A percentile compares a stretch with the other conserved stretches of the same genome.
These are phyloP conservation scores for Urosaurus nigricauda DNA, from an alignment of 2,797 vertebrate genomes.

Conservation along the genomic window DNA sequence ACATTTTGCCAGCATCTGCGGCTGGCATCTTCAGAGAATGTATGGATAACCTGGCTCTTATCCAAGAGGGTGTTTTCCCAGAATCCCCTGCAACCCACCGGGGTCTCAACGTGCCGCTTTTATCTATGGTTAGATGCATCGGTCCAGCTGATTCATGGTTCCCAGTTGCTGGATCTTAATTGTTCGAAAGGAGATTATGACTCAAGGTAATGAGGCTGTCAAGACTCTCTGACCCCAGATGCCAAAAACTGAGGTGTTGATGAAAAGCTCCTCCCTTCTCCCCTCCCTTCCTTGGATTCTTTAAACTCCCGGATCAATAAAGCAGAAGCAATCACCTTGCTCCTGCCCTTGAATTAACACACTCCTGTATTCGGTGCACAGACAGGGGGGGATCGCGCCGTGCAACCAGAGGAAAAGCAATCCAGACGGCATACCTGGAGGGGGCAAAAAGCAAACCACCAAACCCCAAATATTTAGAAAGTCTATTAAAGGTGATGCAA, in stretches of 20 bases:
- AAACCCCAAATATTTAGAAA: too few relatives aligned
- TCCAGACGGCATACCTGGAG: constrained; percentile 37
- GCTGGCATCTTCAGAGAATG: too few relatives aligned
- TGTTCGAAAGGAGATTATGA: neutral
- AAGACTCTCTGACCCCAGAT: neutral
- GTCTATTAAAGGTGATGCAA: constrained; percentile 14
- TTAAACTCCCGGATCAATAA: neutral
- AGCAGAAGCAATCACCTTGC: neutral
- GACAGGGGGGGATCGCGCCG: neutral
- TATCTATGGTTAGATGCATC: neutral
- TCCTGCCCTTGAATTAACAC: constrained; percentile 47
- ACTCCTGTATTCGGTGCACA: constrained; percentile 20
- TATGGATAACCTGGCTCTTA: too few relatives aligned
- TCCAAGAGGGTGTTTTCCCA: neutral
- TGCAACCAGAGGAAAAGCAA: neutral
- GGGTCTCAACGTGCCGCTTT: neutral
- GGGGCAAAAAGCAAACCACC: neutral
- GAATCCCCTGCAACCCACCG: neutral
- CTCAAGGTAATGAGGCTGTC: neutral
- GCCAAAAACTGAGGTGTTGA: constrained; percentile 1
- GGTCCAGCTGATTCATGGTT: neutral
- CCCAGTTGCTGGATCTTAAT: neutral
- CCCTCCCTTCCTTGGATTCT: neutral
- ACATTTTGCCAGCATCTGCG: too few relatives aligned
- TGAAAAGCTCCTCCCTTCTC: neutral